Evolutionary conservation across 1,140 invertebrate genomes (phyloP).

Genomic region (Psix sp.): DNA sequence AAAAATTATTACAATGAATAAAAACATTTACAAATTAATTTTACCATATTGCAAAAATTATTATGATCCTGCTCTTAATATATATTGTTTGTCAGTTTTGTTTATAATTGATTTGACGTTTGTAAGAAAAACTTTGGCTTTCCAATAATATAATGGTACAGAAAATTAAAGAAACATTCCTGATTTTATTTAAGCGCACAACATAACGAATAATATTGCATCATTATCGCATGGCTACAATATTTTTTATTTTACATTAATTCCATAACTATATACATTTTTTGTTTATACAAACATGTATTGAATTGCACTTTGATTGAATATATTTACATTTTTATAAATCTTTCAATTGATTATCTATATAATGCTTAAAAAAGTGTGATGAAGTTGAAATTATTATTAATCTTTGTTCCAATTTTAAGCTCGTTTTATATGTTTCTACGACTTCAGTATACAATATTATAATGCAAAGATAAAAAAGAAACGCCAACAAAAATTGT

Average conservation of each 20-base stretch:
- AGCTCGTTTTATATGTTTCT: neutral
- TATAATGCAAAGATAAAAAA: conserved; percentile 19
- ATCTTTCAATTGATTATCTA: conserved; percentile 15
- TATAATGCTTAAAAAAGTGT: conserved; percentile 5
- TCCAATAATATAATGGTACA: too few relatives aligned
- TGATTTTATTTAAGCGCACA: neutral
- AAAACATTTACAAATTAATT: too few relatives aligned
- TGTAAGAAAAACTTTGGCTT: too few relatives aligned
- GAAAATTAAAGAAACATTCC: too few relatives aligned
- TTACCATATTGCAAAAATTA: too few relatives aligned
- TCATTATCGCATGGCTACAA: neutral
- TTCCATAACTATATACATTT: conserved; percentile 37
- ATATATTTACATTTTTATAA: conserved; percentile 9
- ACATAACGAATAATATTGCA: conserved; percentile 14
- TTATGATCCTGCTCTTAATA: too few relatives aligned
- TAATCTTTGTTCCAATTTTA: conserved; percentile 1
- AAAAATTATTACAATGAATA: too few relatives aligned
- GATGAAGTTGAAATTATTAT: neutral
- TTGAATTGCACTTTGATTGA: conserved; percentile 19
- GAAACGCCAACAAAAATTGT: conserved; percentile 29
- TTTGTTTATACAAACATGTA: conserved; percentile 1
- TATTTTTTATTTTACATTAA: conserved; percentile 1
- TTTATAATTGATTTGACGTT: too few relatives aligned
- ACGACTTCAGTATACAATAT: neutral
- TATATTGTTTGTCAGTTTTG: too few relatives aligned